A percentile compares a stretch with the other conserved stretches of the same genome.
Evolutionary conservation across 2,797 vertebrate species (phyloP).

Genomic region (Sebastes cheni): DNA sequence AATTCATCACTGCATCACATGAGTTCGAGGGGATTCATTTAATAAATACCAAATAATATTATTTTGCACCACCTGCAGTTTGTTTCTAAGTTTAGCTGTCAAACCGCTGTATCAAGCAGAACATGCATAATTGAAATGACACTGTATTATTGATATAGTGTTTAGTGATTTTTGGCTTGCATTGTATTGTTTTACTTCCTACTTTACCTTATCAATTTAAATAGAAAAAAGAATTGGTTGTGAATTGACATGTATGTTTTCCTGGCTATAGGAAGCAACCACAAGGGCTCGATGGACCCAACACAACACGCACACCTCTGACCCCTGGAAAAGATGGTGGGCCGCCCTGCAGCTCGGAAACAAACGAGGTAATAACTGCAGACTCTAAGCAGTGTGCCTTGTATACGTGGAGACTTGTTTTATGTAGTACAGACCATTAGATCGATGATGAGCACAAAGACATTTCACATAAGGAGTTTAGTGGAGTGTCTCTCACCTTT

Average conservation of each 20-base stretch:
- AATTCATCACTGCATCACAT: no score
- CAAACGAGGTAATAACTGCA: conserved; percentile 61
- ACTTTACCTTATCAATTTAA: background rate
- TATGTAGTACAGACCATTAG: background rate
- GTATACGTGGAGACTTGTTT: background rate
- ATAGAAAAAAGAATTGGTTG: background rate
- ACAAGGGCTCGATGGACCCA: conserved; percentile 56
- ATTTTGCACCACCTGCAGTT: rapidly evolving
- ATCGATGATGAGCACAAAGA: background rate
- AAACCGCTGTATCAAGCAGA: no score
- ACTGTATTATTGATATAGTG: no score
- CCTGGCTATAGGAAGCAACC: conserved; percentile 60
- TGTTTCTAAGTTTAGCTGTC: no score
- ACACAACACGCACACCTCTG: conserved; percentile 60
- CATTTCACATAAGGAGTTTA: background rate
- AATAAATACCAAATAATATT: no score
- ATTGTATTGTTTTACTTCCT: background rate
- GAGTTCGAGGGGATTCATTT: no score
- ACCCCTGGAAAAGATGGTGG: conserved; percentile 73
- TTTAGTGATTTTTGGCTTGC: background rate
- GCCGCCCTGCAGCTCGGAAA: conserved; percentile 61
- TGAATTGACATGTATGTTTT: background rate
- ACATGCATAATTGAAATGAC: no score
- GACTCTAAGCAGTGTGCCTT: background rate
- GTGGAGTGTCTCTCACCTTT: background rate